Conservation (phyloP, 2,113 vertebrate genomes). For the Octodon degus region DNA sequence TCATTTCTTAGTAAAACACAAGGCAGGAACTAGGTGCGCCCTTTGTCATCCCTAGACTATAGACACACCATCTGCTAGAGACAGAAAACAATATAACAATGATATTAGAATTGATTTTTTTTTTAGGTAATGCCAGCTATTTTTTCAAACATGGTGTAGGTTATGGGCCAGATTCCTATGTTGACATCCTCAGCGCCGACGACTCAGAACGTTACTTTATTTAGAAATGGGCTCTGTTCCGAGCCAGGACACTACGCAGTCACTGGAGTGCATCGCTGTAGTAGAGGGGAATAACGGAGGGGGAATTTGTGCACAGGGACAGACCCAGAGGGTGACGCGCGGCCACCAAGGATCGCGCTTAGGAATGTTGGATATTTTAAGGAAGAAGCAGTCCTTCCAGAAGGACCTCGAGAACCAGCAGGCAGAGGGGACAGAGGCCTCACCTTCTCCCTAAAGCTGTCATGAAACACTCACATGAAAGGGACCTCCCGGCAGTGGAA, state of each 20-base stretch:
- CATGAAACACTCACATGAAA: no score
- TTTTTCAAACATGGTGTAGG: not conserved
- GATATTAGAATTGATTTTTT: accelerated
- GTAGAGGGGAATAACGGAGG: no score
- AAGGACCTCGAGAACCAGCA: not conserved
- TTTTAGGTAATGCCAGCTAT: not conserved
- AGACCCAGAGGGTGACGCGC: not conserved
- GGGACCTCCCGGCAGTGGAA: not conserved
- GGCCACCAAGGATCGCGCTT: accelerated
- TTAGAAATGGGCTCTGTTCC: not conserved
- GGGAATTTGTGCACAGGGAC: not conserved
- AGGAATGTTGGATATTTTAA: not conserved
- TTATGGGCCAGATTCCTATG: not conserved
- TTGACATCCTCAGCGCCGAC: not conserved
- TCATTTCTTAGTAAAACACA: not conserved
- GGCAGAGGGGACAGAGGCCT: not conserved
- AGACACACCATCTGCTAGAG: not conserved
- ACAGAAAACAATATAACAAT: not conserved
- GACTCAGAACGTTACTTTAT: not conserved
- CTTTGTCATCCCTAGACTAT: not conserved
- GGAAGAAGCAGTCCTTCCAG: no score
- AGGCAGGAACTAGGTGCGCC: accelerated
- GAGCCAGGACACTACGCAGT: not conserved
- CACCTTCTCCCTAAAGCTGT: not conserved
- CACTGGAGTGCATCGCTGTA: not conserved